These are phyloP conservation scores for roundworm (Caenorhabditis elegans) DNA, from an alignment of 1,140 invertebrate species.

Conservation along the genomic window WBcel235 BX284605.5:2875501-2876000, in stretches of 20 bases:
- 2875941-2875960: neutral
- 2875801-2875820: neutral
- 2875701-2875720: neutral
- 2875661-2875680: too few species aligned
- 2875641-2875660: neutral
- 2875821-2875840: neutral
- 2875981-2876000: neutral
- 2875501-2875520: neutral
- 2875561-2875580: neutral
- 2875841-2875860: neutral
- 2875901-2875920: neutral
- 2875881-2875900: neutral
- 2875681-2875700: neutral
- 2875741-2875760: too few species aligned
- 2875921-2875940: neutral
- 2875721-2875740: too few species aligned
- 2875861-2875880: constrained; percentile 8
- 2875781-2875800: neutral
- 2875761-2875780: neutral
- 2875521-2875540: neutral
- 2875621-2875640: neutral
- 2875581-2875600: neutral
- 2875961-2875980: neutral
- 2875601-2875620: neutral
- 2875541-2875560: neutral